A percentile compares a stretch with the other conserved stretches of the same genome.
These are phyloP conservation scores for Drosophila subsilvestris DNA, from an alignment of 2,888 invertebrate species.

Conservation along the genomic window DNA sequence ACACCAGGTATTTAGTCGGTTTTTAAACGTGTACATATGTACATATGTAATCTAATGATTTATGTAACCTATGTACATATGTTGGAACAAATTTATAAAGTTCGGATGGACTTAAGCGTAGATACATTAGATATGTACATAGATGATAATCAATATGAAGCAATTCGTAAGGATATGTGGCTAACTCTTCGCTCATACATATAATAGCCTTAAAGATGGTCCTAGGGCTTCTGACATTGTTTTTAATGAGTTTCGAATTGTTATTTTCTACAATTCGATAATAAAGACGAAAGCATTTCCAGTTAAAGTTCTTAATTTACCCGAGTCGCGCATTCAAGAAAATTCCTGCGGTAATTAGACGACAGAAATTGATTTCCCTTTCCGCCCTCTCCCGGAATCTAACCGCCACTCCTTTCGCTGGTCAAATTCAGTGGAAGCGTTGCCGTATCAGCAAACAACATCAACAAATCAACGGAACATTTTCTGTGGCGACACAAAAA, in stretches of 20 bases:
- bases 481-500: constrained; percentile 7
- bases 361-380: constrained; percentile 21
- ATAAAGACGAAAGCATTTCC: background rate
- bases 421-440: constrained; percentile 16
- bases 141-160: too few species aligned
- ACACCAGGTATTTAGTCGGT: too few species aligned
- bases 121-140: too few species aligned
- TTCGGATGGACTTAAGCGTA: too few species aligned
- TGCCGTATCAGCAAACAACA: constrained; percentile 63
- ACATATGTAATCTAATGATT: too few species aligned
- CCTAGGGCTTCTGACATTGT: background rate
- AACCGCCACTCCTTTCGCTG: background rate
- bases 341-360: constrained; percentile 59
- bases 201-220: too few species aligned
- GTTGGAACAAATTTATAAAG: too few species aligned
- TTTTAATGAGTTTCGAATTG: background rate
- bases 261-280: background rate
- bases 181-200: too few species aligned
- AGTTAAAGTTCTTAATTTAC: background rate
- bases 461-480: constrained; percentile 52
- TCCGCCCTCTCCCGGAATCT: background rate
- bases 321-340: constrained; percentile 20
- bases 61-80: too few species aligned
- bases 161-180: too few species aligned
- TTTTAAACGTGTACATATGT: too few species aligned